Percentiles rank a stretch among this genome's conserved stretches.
Conservation (phyloP, 2,113 vertebrate genomes). For the Pelvicachromis taeniatus region DNA sequence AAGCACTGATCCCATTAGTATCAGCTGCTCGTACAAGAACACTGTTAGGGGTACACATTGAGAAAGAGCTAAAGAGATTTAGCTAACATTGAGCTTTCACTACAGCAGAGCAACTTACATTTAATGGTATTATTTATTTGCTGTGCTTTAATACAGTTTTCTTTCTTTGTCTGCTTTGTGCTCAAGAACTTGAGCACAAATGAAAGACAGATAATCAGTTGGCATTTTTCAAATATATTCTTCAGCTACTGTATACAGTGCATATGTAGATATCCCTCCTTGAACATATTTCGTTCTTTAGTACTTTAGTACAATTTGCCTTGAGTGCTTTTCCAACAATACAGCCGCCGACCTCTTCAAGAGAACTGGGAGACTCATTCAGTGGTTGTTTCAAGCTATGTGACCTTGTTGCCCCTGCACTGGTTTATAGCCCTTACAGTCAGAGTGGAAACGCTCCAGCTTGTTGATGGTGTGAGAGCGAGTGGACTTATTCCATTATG, state of each 20-base stretch:
- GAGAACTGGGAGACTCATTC: slow-evolving; percentile 16
- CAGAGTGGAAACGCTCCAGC: slow-evolving; percentile 34
- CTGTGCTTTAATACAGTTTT: not conserved
- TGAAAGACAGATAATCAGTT: not conserved
- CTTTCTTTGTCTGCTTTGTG: not conserved
- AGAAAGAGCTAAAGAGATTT: not conserved
- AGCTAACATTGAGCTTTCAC: not conserved
- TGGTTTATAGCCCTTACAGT: slow-evolving; percentile 42
- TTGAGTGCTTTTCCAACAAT: slow-evolving; percentile 9
- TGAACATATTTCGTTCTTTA: not conserved
- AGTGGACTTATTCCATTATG: slow-evolving; percentile 29
- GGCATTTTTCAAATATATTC: not conserved
- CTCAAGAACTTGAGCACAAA: not conserved
- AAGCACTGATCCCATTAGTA: not conserved
- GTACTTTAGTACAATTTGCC: not conserved
- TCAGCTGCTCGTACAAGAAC: not conserved
- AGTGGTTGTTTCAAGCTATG: slow-evolving; percentile 3
- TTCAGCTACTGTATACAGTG: not conserved
- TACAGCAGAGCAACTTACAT: not conserved
- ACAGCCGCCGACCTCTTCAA: slow-evolving; percentile 10
- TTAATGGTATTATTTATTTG: not conserved
- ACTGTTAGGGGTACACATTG: not conserved
- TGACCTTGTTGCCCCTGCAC: slow-evolving; percentile 45
- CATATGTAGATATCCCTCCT: not conserved
- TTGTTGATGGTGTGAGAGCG: slow-evolving; percentile 6